These are phyloP conservation scores for Hyposoter didymator DNA, from an alignment of 2,888 invertebrate species.

Conservation along the genomic window DNA sequence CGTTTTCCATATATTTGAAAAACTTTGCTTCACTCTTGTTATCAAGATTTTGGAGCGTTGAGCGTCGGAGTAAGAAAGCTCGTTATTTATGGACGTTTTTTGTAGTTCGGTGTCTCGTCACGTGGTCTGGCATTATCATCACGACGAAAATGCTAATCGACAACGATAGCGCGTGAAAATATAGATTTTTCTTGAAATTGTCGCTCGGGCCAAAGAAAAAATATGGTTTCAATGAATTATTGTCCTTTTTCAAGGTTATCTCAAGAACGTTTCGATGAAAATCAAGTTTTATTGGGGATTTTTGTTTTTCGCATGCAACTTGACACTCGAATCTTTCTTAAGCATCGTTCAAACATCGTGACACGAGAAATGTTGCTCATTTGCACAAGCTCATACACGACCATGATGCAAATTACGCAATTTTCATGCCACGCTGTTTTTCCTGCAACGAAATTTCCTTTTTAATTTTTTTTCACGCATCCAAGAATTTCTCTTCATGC, in stretches of 20 bases:
- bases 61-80: neutral
- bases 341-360: neutral
- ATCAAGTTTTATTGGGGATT: neutral
- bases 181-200: neutral
- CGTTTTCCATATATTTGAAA: neutral
- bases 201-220: neutral
- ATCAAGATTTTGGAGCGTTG: no score
- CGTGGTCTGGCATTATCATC: neutral
- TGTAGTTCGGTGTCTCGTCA: neutral
- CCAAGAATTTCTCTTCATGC: neutral
- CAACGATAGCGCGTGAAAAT: neutral
- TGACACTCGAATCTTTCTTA: neutral
- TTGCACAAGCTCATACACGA: neutral
- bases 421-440: neutral
- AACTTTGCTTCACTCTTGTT: neutral
- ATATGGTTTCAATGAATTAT: neutral
- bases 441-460: neutral
- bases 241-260: neutral
- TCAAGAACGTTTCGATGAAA: neutral
- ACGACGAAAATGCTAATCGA: neutral
- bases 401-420: neutral
- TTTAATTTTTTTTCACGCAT: no score
- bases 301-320: conserved; percentile 4
- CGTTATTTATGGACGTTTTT: neutral
- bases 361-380: neutral